phyloP scores from a whole-genome alignment of 2,797 vertebrate species.

The Squalus acanthias region DNA sequence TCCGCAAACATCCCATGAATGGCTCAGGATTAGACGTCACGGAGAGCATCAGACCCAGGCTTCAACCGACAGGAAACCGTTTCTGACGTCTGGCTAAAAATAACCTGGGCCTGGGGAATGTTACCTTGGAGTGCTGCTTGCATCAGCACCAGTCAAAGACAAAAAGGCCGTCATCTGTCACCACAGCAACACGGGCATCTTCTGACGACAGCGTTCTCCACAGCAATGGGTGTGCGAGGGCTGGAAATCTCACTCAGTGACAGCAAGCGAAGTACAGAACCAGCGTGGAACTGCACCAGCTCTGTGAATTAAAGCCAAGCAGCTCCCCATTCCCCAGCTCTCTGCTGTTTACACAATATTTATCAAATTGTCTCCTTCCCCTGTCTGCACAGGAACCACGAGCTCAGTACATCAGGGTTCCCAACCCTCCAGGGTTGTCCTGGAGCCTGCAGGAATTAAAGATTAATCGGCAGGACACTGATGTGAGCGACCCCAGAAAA shows the following conservation, averaged over 20 bases:
- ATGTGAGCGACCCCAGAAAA: too few relatives aligned
- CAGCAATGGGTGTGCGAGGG: slow-evolving; percentile 36
- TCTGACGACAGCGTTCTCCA: slow-evolving; percentile 52
- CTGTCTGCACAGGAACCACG: not conserved
- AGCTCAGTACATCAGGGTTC: not conserved
- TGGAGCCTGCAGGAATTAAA: not conserved
- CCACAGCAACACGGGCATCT: slow-evolving; percentile 65
- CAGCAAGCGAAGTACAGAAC: not conserved
- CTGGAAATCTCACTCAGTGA: not conserved
- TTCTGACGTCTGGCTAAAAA: not conserved
- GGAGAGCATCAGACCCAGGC: not conserved
- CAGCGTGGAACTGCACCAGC: not conserved
- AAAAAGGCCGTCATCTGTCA: slow-evolving; percentile 61
- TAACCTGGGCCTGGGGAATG: not conserved
- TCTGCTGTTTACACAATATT: not conserved
- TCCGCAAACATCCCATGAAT: slow-evolving; percentile 39
- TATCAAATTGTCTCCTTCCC: not conserved
- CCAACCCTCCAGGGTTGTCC: not conserved
- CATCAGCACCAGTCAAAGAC: slow-evolving; percentile 56
- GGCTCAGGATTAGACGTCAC: not conserved
- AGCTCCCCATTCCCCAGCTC: not conserved
- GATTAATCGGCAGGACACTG: not conserved
- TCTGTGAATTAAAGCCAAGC: not conserved
- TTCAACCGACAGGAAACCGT: not conserved
- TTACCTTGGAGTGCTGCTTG: slow-evolving; percentile 44